Conservation (phyloP, 2,113 vertebrate species). For the Hippocampus zosterae region DNA sequence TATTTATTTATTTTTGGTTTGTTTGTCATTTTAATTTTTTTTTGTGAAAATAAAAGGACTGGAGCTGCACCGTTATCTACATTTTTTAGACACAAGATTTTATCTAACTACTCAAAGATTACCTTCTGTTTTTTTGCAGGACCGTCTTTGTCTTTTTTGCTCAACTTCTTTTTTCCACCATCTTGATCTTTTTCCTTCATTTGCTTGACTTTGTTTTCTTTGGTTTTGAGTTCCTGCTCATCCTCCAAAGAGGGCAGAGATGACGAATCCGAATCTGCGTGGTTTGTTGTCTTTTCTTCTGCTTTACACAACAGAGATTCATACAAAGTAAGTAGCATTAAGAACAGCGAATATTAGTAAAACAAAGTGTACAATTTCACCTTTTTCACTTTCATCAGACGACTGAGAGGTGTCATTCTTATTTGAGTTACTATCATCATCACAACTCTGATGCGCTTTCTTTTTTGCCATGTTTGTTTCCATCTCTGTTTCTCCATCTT, state of each 20-base stretch:
- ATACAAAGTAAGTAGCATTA: neutral
- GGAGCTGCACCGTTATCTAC: too few species aligned
- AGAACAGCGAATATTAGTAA: neutral
- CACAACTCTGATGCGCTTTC: conserved; percentile 20
- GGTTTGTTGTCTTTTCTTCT: conserved; percentile 27
- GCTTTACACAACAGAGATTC: neutral
- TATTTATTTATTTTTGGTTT: neutral
- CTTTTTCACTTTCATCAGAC: conserved; percentile 59
- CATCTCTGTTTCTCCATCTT: conserved; percentile 32
- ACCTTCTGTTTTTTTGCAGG: conserved; percentile 50
- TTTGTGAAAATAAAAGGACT: too few species aligned
- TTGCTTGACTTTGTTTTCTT: neutral
- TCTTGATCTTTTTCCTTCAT: neutral
- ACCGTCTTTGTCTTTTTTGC: neutral
- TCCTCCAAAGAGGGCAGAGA: conserved; percentile 66
- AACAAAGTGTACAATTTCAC: conserved; percentile 23
- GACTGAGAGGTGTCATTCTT: conserved; percentile 12
- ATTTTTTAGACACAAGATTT: neutral
- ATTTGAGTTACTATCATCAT: conserved; percentile 18
- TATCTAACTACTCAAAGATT: conserved; percentile 2
- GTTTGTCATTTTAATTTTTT: too few species aligned
- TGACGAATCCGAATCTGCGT: conserved; percentile 59
- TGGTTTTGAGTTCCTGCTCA: conserved; percentile 21
- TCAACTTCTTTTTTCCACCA: neutral
- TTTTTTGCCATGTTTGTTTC: conserved; percentile 12